Evolutionary conservation across 53 echinoderm and acorn worm genomes (phyloP).

Genomic region (Henricia sp.): DNA sequence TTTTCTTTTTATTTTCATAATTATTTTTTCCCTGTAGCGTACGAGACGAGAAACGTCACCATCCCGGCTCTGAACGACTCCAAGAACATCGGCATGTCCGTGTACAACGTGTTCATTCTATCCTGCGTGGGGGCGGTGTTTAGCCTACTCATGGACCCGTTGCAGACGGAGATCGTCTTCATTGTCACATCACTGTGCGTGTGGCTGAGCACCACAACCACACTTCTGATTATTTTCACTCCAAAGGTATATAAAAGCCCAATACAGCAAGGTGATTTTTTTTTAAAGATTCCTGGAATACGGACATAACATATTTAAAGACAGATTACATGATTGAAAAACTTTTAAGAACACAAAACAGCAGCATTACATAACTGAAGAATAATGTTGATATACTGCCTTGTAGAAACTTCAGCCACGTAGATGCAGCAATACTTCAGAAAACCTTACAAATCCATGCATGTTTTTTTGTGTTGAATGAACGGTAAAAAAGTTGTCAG

Average conservation of each 20-base stretch:
- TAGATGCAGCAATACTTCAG: too few species aligned
- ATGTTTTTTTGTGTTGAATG: too few species aligned
- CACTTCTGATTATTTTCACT: slow-evolving; percentile 69
- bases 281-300: not conserved
- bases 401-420: too few species aligned
- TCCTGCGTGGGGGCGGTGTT: slow-evolving; percentile 70
- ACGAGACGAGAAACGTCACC: slow-evolving; percentile 73
- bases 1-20: too few species aligned
- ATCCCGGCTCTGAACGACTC: slow-evolving; percentile 80
- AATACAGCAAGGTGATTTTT: not conserved
- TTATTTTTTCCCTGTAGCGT: slow-evolving; percentile 51
- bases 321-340: not conserved
- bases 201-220: slow-evolving; percentile 66
- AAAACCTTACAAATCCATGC: too few species aligned
- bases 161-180: slow-evolving; percentile 57
- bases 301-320: not conserved
- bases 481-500: too few species aligned
- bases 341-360: too few species aligned
- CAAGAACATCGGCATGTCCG: slow-evolving; percentile 80
- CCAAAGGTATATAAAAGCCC: slow-evolving; percentile 61
- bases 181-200: slow-evolving; percentile 68
- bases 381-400: too few species aligned
- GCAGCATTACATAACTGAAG: too few species aligned
- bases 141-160: slow-evolving; percentile 65
- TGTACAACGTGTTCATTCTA: slow-evolving; percentile 77